These are phyloP conservation scores for Phocoena sinus DNA, from an alignment of 2,113 vertebrate species.

Conservation along the genomic window DNA sequence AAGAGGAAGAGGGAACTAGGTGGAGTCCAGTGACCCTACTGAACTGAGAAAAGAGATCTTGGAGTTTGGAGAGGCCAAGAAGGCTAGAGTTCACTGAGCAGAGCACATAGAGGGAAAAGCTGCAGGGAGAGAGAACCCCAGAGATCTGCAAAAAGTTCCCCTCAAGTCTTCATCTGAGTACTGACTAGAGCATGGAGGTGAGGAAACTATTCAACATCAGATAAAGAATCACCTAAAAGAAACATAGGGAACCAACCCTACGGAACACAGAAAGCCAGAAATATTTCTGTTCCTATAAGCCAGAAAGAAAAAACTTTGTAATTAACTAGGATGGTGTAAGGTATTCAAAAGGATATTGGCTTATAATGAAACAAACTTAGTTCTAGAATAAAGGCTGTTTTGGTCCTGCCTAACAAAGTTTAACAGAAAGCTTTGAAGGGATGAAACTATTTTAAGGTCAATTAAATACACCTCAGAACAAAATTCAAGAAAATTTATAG, in stretches of 20 bases:
- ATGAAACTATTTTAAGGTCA: neutral
- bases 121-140: neutral
- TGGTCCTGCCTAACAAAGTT: neutral
- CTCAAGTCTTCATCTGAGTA: neutral
- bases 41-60: neutral
- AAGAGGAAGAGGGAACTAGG: rapidly evolving
- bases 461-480: neutral
- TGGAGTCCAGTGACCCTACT: neutral
- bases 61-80: neutral
- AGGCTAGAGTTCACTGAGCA: neutral
- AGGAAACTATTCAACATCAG: neutral
- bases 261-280: neutral
- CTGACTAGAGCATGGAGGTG: neutral
- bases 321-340: neutral
- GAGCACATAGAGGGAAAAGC: neutral
- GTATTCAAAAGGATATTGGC: neutral
- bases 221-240: neutral
- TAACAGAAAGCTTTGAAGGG: neutral
- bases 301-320: neutral
- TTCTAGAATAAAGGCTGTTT: neutral
- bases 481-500: conserved; percentile 8
- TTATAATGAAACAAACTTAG: neutral
- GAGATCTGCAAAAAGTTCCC: neutral
- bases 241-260: neutral
- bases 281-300: neutral